Evolutionary conservation across 2,888 invertebrate genomes (phyloP).

Genomic region (Caenorhabditis sulstoni): DNA sequence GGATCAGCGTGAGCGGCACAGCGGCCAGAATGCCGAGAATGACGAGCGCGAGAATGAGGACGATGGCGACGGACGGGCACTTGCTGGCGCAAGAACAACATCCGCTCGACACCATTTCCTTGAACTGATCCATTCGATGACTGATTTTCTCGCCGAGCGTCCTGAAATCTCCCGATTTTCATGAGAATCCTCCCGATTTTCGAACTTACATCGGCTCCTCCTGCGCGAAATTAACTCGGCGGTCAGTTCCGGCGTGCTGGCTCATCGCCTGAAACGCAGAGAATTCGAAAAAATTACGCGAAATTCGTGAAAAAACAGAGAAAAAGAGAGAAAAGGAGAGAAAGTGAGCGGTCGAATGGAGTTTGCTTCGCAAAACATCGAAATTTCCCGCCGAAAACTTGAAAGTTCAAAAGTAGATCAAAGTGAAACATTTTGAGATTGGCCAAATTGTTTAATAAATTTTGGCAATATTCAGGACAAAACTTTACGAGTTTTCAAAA

Average conservation of each 20-base stretch:
- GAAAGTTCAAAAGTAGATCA: no score
- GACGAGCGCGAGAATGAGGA: constrained; percentile 59
- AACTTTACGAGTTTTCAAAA: no score
- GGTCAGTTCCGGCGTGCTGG: constrained; percentile 31
- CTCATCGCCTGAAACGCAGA: constrained; percentile 35
- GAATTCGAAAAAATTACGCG: not conserved
- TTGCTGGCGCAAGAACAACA: constrained; percentile 40
- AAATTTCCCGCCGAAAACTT: no score
- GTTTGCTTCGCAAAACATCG: no score
- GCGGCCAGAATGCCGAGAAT: constrained; percentile 61
- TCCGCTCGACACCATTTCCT: constrained; percentile 31
- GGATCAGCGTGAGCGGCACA: constrained; percentile 52
- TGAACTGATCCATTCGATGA: constrained; percentile 57
- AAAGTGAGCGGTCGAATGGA: no score
- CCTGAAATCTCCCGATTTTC: constrained; percentile 23
- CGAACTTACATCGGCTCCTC: constrained; percentile 49
- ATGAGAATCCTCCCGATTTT: not conserved
- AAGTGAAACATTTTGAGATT: no score
- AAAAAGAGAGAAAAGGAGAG: constrained; percentile 85
- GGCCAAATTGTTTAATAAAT: no score
- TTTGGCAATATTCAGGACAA: no score
- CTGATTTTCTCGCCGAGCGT: constrained; percentile 55
- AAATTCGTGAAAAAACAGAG: constrained; percentile 81
- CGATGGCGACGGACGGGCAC: constrained; percentile 65
- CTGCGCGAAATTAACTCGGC: constrained; percentile 43